Base-by-base conservation (phyloP, 2,888 invertebrate genomes). In the Dioctria rufipes region DNA sequence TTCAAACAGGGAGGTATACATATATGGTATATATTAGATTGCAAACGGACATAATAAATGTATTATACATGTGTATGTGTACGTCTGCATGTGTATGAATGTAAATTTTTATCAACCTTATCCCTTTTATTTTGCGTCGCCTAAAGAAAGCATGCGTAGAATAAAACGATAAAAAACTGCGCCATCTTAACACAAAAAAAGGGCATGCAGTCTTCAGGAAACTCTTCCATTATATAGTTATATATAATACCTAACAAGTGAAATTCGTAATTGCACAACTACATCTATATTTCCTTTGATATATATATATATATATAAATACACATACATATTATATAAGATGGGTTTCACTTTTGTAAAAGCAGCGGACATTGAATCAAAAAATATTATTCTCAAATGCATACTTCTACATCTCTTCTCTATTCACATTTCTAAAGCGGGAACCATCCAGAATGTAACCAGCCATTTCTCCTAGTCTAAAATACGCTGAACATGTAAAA, bases 171-270 rank as follows among this genome's bases (percentile, higher is more conserved):
- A 69, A 51, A 25, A 51, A 69, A 69, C 49, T 37, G 69, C 69
- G 51, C 69, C 69, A 69, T 69, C 69, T 69, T 69, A 69, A 69
- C 69, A 69, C 39, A 9, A 69, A 69, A 69, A 69, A 69, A 69
- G 49, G 69, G 69, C 69, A 69, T 69, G 69, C 69, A 69, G 69
- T 69, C 69, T 69, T 51, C 39, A 69, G 25, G 49, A 51, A 51
- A 49, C n/a, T 51, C 25, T 25, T n/a, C 67, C 5, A 69, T 25
- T 25, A 25, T 25, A 25, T 25, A 25, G 25, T 25, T 25, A 25
- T 25, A 25, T 25, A 25, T 25, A 25, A 25, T 25, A 25, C 25
- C 25, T 69, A 69, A 54, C 69, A 69, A 69, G 69, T 69, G 61
- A 61, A 61, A 61, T 61, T 61, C 37, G n/a, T 25, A 61, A n/a